Evolutionary conservation across 2,113 vertebrate species (phyloP).

Genomic region (Circaetus cinerascens): DNA sequence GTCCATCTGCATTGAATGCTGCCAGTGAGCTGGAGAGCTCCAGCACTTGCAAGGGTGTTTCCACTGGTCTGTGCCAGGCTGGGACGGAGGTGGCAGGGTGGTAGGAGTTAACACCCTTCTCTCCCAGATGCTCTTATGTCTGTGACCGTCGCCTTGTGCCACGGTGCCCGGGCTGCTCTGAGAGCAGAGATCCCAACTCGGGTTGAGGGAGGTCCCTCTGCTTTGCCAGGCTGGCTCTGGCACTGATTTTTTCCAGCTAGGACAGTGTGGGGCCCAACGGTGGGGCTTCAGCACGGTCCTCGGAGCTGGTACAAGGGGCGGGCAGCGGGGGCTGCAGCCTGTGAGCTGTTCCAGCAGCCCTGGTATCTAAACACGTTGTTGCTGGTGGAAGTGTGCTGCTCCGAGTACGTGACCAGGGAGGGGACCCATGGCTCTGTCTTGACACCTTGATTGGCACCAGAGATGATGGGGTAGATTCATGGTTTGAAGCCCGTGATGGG

Average conservation of each 20-base stretch:
- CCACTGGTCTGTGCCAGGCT: not conserved
- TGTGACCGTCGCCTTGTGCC: not conserved
- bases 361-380: not conserved
- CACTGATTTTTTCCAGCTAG: not conserved
- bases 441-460: not conserved
- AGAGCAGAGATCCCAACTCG: not conserved
- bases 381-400: not conserved
- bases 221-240: not conserved
- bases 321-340: not conserved
- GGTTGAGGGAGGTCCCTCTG: not conserved
- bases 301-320: not conserved
- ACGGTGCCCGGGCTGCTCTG: not conserved
- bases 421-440: not conserved
- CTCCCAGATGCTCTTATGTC: fast-evolving
- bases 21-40: not conserved
- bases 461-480: too few relatives aligned
- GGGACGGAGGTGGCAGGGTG: not conserved
- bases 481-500: not conserved
- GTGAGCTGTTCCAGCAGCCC: not conserved
- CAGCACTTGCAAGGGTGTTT: fast-evolving
- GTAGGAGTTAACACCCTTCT: not conserved
- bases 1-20: fast-evolving
- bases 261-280: not conserved
- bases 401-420: not conserved
- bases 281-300: not conserved